Base-by-base conservation (phyloP, 2,797 vertebrate genomes). In the Neostethus bicornis region DNA sequence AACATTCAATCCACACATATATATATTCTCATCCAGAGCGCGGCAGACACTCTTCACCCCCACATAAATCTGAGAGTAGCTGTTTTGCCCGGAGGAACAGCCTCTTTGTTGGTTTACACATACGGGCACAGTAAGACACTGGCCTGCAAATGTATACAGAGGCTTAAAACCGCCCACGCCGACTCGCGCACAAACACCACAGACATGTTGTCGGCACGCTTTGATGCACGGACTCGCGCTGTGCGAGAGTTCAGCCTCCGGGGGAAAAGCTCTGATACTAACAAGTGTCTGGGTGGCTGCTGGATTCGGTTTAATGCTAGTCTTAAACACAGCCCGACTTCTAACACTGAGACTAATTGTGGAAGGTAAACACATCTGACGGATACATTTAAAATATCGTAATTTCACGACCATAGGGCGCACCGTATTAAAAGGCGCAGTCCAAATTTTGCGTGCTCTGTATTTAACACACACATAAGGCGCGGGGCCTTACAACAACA, bases 41-140 rank as follows among this genome's bases (percentile, higher is more conserved):
- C 54, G 67, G 5, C 75, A 78, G 69, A 77, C 75, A 46, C 43
- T 29, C 39, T 32, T 71, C 77, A 59, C 83, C 71, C 78, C 65
- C 81, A 72, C 75, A 67, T 23, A 24, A 51, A 84, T 81, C 48
- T 48, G 13, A 61, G 60, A 63, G 77, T 24, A 70, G 70, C 57
- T 60, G 39, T 67, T 70, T 74, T 9, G 84, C 87, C 84, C 38
- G 54, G 44, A 81, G 86, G 85, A 84, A 82, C 68, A 76, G 56
- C 57, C 59, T 68, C 79, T 86, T 88, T 89, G 84, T 87, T 85
- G 77, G 52, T 76, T 79, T 82, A 81, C 71, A 77, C 61, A 61
- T 38, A 66, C 62, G 16, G 62, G 70, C 77, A 3, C 73, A 66
- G 56, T 60, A 3, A 73, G 69, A 59, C 60, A 68, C 64, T 52